Evolutionary conservation across 2,113 vertebrate genomes (phyloP), one percentile per base, ranked within the genome.

Genomic region (Atrichornis clamosus): DNA sequence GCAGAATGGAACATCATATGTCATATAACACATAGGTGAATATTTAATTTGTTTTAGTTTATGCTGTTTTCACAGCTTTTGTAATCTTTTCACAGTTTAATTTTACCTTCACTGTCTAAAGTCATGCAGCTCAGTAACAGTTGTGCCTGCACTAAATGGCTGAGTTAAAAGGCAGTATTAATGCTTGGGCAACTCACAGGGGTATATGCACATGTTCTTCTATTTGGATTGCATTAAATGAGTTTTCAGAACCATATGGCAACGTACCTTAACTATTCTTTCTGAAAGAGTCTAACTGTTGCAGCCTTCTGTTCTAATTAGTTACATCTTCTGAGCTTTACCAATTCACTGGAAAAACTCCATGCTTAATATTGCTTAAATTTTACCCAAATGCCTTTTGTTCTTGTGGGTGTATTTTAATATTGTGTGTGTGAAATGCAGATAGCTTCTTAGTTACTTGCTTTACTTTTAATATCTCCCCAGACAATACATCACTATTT

Each of bases 301-400:
- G 93, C 91, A 91, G 80, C 67, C 83, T 96, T 97, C 90, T 96
- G 70, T 97, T 97, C 92, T 96, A 92, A 96, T 97, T 97, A 95
- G 87, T 83, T 93, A 69, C 91, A 93, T 84, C 65, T 94, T 96
- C 82, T 91, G 91, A 96, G 95, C 84, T 97, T 88, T 83, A 93
- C 87, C 74, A 80, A 63, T 93, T 94, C 92, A 46, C 67, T 89
- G 76, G 87, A 74, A 93, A 95, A 97, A 86, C 41, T 67, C 26
- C 75, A 47, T 9, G 11, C 73, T 95, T 94, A 95, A 91, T 86
- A 84, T 96, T 97, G 91, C 91, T 97, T 93, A 92, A 89, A 94
- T 95, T 96, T 94, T 65, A 87, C 85, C 86, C 93, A 95, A 84
- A 86, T 89, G 94, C 49, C 32, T 89, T 90, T 87, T 92, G 87